Conservation (phyloP, 2,888 invertebrate species). For the Lumbricus terrestris region DNA sequence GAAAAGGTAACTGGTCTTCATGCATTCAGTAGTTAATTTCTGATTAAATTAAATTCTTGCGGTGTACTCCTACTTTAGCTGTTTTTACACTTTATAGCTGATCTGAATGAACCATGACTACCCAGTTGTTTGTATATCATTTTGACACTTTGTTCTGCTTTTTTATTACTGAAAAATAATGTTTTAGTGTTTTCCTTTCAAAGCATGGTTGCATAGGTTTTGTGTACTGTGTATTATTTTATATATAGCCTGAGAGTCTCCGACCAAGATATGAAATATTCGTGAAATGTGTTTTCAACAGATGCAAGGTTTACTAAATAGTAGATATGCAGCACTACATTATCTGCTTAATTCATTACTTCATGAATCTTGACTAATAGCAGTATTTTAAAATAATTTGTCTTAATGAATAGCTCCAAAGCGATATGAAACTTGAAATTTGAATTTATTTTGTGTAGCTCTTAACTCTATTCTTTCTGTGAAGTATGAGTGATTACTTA, state of each 20-base stretch:
- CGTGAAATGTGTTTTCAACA: background rate
- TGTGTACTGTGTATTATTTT: background rate
- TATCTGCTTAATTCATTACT: background rate
- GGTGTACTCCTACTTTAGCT: background rate
- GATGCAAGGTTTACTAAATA: too few species aligned
- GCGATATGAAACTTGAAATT: background rate
- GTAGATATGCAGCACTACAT: too few species aligned
- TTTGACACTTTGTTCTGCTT: background rate
- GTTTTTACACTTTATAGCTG: background rate
- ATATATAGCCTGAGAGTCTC: too few species aligned
- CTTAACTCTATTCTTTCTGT: background rate
- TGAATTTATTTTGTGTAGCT: background rate
- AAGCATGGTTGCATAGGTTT: background rate
- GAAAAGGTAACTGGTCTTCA: background rate
- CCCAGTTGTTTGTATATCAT: background rate
- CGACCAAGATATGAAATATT: background rate
- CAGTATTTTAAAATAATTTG: background rate
- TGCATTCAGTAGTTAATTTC: background rate
- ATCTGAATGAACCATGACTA: background rate
- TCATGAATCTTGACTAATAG: background rate
- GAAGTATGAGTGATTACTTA: background rate
- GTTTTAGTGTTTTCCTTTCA: too few species aligned
- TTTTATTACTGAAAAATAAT: background rate
- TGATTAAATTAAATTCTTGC: background rate
- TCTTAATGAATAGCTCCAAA: background rate